A percentile compares a stretch with the other conserved stretches of the same genome.
These are phyloP conservation scores for Sarcophaga caerulescens DNA, from an alignment of 2,888 invertebrate species.

Conservation along the genomic window DNA sequence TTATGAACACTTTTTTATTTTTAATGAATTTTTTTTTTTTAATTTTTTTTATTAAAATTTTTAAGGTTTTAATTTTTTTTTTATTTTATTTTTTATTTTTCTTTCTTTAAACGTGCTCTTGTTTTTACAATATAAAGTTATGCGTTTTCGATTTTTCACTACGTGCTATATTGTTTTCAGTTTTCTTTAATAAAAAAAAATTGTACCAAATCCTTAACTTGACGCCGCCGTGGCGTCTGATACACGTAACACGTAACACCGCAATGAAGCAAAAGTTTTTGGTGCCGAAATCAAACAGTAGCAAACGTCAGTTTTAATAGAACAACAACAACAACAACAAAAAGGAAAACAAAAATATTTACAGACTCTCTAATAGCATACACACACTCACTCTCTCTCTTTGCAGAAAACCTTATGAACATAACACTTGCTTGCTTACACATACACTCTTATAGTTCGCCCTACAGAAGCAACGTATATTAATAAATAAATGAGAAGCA, in stretches of 20 bases:
- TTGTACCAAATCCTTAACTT: slow-evolving; percentile 50
- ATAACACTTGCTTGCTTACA: not conserved
- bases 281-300: slow-evolving; percentile 72
- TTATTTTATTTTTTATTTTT: not conserved
- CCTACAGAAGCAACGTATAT: not conserved
- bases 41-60: slow-evolving; percentile 1
- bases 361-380: slow-evolving; percentile 32
- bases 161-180: slow-evolving; percentile 39
- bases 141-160: slow-evolving; percentile 49
- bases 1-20: slow-evolving; percentile 23
- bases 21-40: not conserved
- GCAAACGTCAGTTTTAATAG: slow-evolving; percentile 50
- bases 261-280: slow-evolving; percentile 79
- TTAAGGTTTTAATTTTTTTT: not conserved
- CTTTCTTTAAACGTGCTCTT: slow-evolving; percentile 29
- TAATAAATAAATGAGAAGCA: no score
- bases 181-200: slow-evolving; percentile 24
- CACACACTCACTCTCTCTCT: slow-evolving; percentile 9
- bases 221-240: slow-evolving; percentile 76
- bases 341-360: slow-evolving; percentile 58
- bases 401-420: slow-evolving; percentile 10
- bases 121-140: slow-evolving; percentile 50
- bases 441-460: not conserved
- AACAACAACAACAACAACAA: slow-evolving; percentile 55
- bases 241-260: slow-evolving; percentile 82